phyloP scores from a whole-genome alignment of 2,888 invertebrate species.

The Brachynemurus nebulosus region DNA sequence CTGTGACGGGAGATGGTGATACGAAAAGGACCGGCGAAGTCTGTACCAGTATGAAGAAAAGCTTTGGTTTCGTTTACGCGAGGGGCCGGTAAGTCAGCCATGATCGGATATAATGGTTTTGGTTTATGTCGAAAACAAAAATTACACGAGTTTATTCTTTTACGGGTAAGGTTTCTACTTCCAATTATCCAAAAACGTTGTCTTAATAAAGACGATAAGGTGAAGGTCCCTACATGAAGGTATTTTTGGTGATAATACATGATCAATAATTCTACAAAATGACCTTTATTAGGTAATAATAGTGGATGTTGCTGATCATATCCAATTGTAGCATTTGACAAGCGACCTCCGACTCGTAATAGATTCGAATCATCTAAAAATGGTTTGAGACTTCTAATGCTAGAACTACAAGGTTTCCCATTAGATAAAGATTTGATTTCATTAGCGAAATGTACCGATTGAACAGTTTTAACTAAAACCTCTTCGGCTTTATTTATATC shows the following conservation, averaged over 20 bases:
- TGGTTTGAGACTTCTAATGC: slow-evolving; percentile 9
- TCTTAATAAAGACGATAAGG: slow-evolving; percentile 12
- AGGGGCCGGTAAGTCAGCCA: not conserved
- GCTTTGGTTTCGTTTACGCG: slow-evolving; percentile 1
- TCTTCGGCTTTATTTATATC: slow-evolving; percentile 8
- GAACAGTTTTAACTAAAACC: slow-evolving; percentile 7
- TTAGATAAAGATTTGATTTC: slow-evolving; percentile 4
- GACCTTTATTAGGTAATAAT: slow-evolving; percentile 9
- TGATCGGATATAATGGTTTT: not conserved
- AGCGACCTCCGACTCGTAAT: slow-evolving; percentile 11
- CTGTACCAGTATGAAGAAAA: slow-evolving; percentile 9
- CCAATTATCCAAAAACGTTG: slow-evolving; percentile 19
- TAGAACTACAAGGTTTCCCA: slow-evolving; percentile 8
- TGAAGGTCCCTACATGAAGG: slow-evolving; percentile 15
- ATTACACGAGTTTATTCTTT: not conserved
- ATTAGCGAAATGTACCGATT: slow-evolving; percentile 5
- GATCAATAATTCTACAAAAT: slow-evolving; percentile 13
- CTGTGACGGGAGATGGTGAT: slow-evolving; percentile 10
- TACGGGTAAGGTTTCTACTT: not conserved
- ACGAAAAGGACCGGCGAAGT: slow-evolving; percentile 14
- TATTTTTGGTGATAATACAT: slow-evolving; percentile 14
- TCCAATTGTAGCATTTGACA: slow-evolving; percentile 9
- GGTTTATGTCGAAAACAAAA: not conserved
- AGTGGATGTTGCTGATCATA: slow-evolving; percentile 11
- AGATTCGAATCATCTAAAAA: slow-evolving; percentile 12